Evolutionary conservation across 2,888 invertebrate species (phyloP).

Genomic region (Polydrusus cervinus): DNA sequence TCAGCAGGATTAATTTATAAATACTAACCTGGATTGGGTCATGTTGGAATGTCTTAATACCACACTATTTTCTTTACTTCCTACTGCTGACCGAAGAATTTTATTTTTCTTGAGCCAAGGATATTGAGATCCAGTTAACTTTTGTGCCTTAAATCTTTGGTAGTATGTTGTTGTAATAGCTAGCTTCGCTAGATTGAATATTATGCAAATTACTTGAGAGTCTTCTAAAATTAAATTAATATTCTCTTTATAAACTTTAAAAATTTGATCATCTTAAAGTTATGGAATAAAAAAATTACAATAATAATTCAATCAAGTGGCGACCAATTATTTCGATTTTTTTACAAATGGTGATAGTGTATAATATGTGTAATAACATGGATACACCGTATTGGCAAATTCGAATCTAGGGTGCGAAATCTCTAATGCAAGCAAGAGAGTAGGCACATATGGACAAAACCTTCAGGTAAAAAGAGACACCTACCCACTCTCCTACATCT

Average conservation of each 20-base stretch:
- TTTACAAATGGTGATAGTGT: too few relatives aligned
- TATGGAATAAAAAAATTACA: constrained; percentile 23
- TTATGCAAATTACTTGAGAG: constrained; percentile 79
- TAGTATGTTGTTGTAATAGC: constrained; percentile 82
- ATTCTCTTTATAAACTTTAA: not conserved
- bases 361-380: too few relatives aligned
- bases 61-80: constrained; percentile 34
- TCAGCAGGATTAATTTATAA: too few relatives aligned
- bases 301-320: too few relatives aligned
- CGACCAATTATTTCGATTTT: too few relatives aligned
- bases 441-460: too few relatives aligned
- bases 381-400: too few relatives aligned
- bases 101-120: constrained; percentile 77
- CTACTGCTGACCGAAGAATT: constrained; percentile 35
- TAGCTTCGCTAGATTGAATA: constrained; percentile 80
- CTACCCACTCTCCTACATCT: too few relatives aligned
- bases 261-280: not conserved
- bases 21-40: constrained; percentile 22
- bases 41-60: constrained; percentile 49
- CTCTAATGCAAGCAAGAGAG: too few relatives aligned
- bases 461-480: too few relatives aligned
- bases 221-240: constrained; percentile 73
- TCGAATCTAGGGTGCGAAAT: too few relatives aligned
- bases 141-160: constrained; percentile 86
- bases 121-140: constrained; percentile 80